A percentile compares a stretch with the other conserved stretches of the same genome.
These are phyloP conservation scores for Diachasmimorpha longicaudata DNA, from an alignment of 1,140 invertebrate genomes.

Conservation along the genomic window DNA sequence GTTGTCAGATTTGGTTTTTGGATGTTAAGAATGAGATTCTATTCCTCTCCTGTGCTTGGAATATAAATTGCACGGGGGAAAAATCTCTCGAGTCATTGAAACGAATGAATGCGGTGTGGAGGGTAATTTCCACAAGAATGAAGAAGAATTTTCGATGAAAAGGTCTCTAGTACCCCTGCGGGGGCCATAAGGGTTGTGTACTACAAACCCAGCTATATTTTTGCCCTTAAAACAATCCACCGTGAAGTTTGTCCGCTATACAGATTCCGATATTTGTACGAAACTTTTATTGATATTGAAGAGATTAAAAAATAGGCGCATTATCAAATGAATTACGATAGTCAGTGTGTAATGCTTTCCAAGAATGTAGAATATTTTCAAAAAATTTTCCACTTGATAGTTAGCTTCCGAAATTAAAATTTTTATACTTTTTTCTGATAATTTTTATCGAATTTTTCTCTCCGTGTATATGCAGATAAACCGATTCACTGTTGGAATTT, in stretches of 20 bases:
- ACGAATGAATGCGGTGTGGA: constrained; percentile 9
- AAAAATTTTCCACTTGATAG: too few relatives aligned
- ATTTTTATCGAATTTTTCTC: too few relatives aligned
- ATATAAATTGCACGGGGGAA: neutral
- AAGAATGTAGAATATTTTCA: too few relatives aligned
- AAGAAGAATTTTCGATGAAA: constrained; percentile 16
- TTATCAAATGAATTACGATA: too few relatives aligned
- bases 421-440: too few relatives aligned
- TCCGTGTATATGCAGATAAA: too few relatives aligned
- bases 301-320: too few relatives aligned
- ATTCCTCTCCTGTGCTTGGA: neutral
- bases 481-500: too few relatives aligned
- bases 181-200: neutral
- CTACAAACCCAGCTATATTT: neutral
- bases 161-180: neutral
- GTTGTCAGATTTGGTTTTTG: neutral
- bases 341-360: too few relatives aligned
- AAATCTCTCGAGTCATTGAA: constrained; percentile 5
- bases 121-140: constrained; percentile 6
- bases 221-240: neutral
- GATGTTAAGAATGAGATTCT: neutral
- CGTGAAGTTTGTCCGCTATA: neutral
- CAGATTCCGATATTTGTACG: neutral
- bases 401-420: too few relatives aligned
- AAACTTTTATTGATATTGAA: too few relatives aligned